Percentiles rank a stretch among this genome's conserved stretches.
Conservation (phyloP, 1,140 invertebrate genomes). For the Brachionus rubens region DNA sequence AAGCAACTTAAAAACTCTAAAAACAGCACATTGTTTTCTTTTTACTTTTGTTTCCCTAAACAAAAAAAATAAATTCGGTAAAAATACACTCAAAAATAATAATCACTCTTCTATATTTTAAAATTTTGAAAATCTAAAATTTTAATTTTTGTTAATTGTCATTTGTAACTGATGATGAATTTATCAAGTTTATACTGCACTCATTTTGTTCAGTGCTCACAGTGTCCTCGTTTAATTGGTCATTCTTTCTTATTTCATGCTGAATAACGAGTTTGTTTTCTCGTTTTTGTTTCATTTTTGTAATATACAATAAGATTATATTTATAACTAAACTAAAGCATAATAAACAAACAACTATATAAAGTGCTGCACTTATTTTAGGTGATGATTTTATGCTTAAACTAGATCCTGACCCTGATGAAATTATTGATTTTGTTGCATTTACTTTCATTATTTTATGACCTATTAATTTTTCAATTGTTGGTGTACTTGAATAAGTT, state of each 20-base stretch:
- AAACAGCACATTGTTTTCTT: too few relatives aligned
- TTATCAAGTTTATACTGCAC: constrained; percentile 5
- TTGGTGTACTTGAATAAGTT: not conserved
- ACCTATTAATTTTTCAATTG: not conserved
- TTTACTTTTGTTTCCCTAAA: too few relatives aligned
- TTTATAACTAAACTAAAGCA: constrained; percentile 41
- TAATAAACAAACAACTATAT: constrained; percentile 27
- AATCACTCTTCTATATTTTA: too few relatives aligned
- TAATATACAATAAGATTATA: constrained; percentile 30
- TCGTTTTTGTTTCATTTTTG: constrained; percentile 12
- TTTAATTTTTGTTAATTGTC: not conserved
- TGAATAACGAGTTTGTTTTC: constrained; percentile 3
- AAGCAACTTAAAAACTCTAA: too few relatives aligned
- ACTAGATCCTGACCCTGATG: not conserved
- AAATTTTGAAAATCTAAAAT: not conserved
- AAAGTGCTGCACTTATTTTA: constrained; percentile 20
- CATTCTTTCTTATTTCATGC: constrained; percentile 17
- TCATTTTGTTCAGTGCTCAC: not conserved
- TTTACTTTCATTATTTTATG: not conserved
- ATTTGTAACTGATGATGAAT: not conserved
- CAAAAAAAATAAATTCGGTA: too few relatives aligned
- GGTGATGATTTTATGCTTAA: not conserved
- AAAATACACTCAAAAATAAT: too few relatives aligned
- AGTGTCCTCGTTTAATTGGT: not conserved
- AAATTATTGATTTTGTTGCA: not conserved